Base-by-base conservation (phyloP, 2,797 vertebrate species). In the Xerus rutilus region DNA sequence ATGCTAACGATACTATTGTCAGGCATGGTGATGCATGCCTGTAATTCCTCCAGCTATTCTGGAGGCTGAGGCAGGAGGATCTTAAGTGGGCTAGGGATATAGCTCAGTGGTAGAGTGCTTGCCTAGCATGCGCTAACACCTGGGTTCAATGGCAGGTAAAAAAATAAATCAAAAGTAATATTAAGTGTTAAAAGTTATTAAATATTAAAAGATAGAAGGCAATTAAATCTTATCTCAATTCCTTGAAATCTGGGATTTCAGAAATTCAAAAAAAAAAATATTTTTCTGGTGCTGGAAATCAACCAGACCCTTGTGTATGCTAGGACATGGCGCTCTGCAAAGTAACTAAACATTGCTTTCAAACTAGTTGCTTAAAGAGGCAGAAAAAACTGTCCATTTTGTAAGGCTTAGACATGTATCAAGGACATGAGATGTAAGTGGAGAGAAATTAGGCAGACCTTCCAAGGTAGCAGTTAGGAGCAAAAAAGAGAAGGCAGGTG, bases 281-380 rank as follows among this genome's bases (percentile, higher is more conserved):
- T 62, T 62, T 62, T 65, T 14, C 62, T 62, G 59, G 21, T 62
- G 59, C 23, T 62, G 9, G 59, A 7, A 3, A 62, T 62, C 59
- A 62, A 62, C 59, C 23, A 62, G 59, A 30, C 25, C 15, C 7
- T 32, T 49, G 45, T 9, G 45, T 47, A 17, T 76, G 25, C 9
- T 67, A n/a, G 65, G 65, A 30, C 54, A 57, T 14, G 5, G 8
- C 4, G 69, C 20, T 39, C 35, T 21, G 39, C 35, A 8, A 32
- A 7, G 47, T 49, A 78, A 70, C 43, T 72, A 59, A 83, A 18
- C 30, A 14, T 39, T 81, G 25, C 72, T 11, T 78, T 10, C 73
- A 52, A 91, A 91, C 65, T 84, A 86, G 35, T 59, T 88, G 39
- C 65, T 89, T 57, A 86, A 84, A 91, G 57, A 76, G 45, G 43